Evolutionary conservation across 1,140 invertebrate genomes (phyloP).

Genomic region (Drosophila repletoides): DNA sequence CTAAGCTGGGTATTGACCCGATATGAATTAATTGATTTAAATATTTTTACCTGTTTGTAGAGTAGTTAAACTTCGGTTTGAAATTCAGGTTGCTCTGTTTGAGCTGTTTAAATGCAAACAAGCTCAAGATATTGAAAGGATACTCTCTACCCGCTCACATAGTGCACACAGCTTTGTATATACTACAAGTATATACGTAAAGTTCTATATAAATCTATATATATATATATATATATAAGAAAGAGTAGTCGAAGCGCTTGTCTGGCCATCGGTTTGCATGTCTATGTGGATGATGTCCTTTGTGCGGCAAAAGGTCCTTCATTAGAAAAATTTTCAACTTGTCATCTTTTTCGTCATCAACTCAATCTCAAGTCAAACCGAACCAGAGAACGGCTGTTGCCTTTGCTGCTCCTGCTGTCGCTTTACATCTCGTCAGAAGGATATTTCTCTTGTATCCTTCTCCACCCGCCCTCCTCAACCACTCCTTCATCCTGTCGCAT

Average conservation of each 20-base stretch:
- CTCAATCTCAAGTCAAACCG: slow-evolving; percentile 78
- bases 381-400: slow-evolving; percentile 72
- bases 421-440: slow-evolving; percentile 72
- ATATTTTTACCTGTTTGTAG: not conserved
- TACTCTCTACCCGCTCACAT: not conserved
- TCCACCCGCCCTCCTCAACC: not conserved
- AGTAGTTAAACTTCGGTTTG: slow-evolving; percentile 6
- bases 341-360: slow-evolving; percentile 79
- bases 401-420: slow-evolving; percentile 56
- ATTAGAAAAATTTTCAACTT: slow-evolving; percentile 81
- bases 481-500: slow-evolving; percentile 2
- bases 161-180: slow-evolving; percentile 8
- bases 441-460: slow-evolving; percentile 31
- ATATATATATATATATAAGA: slow-evolving; percentile 10
- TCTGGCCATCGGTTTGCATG: slow-evolving; percentile 30
- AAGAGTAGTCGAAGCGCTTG: not conserved
- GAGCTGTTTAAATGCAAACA: slow-evolving; percentile 3
- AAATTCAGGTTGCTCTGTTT: no score
- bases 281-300: slow-evolving; percentile 46
- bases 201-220: not conserved
- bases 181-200: not conserved
- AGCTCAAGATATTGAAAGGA: not conserved
- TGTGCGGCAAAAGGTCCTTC: slow-evolving; percentile 73
- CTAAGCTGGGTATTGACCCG: no score
- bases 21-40: not conserved